phyloP scores from a whole-genome alignment of 2,797 vertebrate genomes.

The Sparidentex hasta region DNA sequence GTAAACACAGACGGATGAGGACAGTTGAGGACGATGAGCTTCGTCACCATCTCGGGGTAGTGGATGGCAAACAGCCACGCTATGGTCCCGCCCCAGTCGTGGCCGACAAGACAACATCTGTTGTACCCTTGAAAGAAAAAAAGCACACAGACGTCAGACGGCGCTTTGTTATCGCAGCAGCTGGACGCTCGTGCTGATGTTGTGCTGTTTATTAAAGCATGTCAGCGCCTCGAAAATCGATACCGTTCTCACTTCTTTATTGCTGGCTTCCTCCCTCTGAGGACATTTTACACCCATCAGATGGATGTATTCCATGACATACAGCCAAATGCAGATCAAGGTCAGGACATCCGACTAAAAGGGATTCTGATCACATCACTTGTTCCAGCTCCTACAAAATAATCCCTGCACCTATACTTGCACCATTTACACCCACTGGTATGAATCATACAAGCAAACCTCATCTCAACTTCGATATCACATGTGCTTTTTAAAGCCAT shows the following conservation, averaged over 20 bases:
- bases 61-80: conserved; percentile 97
- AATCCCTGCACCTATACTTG: conserved; percentile 40
- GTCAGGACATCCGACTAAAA: conserved; percentile 47
- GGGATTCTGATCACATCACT: conserved; percentile 59
- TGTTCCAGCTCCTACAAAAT: conserved; percentile 15
- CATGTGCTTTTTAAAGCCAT: not conserved
- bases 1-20: conserved; percentile 96
- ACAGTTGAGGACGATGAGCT: conserved; percentile 96
- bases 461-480: conserved; percentile 7
- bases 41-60: conserved; percentile 98
- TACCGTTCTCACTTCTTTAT: conserved; percentile 34
- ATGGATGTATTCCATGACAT: conserved; percentile 52
- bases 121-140: conserved; percentile 91
- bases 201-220: conserved; percentile 22
- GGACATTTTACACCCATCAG: conserved; percentile 46
- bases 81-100: conserved; percentile 97
- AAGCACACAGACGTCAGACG: conserved; percentile 14
- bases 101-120: conserved; percentile 96
- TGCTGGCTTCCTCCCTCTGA: conserved; percentile 22
- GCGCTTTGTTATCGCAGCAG: conserved; percentile 2
- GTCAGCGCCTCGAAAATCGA: conserved; percentile 36
- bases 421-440: conserved; percentile 29
- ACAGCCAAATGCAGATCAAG: conserved; percentile 61
- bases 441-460: conserved; percentile 24
- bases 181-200: not conserved